A percentile compares a stretch with the other conserved stretches of the same genome.
These are phyloP conservation scores for Polypedilum vanderplanki DNA, from an alignment of 1,140 invertebrate genomes.

Conservation along the genomic window DNA sequence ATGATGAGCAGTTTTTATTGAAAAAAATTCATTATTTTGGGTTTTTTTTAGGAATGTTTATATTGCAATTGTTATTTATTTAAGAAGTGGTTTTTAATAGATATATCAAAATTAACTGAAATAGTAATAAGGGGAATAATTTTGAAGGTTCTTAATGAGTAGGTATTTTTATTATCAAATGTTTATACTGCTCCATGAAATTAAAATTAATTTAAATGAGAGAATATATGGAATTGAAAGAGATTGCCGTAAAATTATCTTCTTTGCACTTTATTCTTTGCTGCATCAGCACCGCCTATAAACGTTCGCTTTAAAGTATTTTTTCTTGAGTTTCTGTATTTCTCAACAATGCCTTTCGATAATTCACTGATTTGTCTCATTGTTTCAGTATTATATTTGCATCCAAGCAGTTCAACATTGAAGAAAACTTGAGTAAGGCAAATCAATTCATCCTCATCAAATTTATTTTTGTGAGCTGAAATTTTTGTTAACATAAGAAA, in stretches of 20 bases:
- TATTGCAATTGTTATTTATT: too few relatives aligned
- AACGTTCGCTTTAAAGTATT: conserved; percentile 66
- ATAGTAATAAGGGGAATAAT: too few relatives aligned
- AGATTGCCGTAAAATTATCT: background rate
- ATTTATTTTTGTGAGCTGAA: conserved; percentile 57
- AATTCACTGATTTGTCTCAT: conserved; percentile 70
- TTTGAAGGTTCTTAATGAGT: too few relatives aligned
- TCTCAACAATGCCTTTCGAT: conserved; percentile 58
- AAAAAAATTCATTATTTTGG: too few relatives aligned
- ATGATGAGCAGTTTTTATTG: too few relatives aligned
- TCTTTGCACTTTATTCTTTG: conserved; percentile 56
- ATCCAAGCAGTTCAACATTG: conserved; percentile 77
- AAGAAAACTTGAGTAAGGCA: conserved; percentile 75
- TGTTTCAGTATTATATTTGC: conserved; percentile 71
- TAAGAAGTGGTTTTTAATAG: too few relatives aligned
- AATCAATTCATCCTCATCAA: conserved; percentile 64
- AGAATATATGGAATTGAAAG: conserved; percentile 1
- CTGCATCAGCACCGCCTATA: conserved; percentile 68
- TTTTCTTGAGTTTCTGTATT: conserved; percentile 58
- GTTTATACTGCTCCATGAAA: too few relatives aligned
- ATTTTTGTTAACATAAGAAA: background rate
- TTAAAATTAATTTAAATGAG: too few relatives aligned
- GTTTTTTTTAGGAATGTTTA: too few relatives aligned
- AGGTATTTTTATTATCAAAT: too few relatives aligned
- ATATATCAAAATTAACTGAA: too few relatives aligned